A percentile compares a stretch with the other conserved stretches of the same genome.
These are phyloP conservation scores for Anolis carolinensis DNA, from an alignment of 2,113 vertebrate species.

Conservation along the genomic window DNA sequence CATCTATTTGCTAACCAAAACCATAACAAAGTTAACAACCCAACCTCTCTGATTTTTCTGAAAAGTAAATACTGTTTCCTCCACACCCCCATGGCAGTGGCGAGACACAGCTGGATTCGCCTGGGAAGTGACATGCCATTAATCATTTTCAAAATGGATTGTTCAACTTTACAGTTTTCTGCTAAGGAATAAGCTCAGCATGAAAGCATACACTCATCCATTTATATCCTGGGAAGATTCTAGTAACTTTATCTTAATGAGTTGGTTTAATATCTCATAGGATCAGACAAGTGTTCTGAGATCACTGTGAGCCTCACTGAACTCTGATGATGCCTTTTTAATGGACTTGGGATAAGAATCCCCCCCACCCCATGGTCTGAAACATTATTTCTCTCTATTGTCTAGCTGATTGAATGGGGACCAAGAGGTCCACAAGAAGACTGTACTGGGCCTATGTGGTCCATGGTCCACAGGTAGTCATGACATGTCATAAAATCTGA, in stretches of 20 bases:
- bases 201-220: slow-evolving; percentile 42
- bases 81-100: slow-evolving; percentile 53
- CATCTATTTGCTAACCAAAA: slow-evolving; percentile 39
- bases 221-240: not conserved
- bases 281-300: not conserved
- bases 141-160: slow-evolving; percentile 56
- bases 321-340: not conserved
- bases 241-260: not conserved
- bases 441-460: too few species aligned
- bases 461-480: not conserved
- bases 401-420: not conserved
- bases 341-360: not conserved
- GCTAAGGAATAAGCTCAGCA: slow-evolving; percentile 31
- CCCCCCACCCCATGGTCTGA: too few species aligned
- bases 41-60: slow-evolving; percentile 35
- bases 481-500: not conserved
- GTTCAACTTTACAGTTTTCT: slow-evolving; percentile 43
- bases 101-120: slow-evolving; percentile 47
- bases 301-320: not conserved
- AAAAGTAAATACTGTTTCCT: slow-evolving; percentile 61
- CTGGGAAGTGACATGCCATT: slow-evolving; percentile 48
- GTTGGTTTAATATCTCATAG: not conserved
- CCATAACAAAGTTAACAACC: slow-evolving; percentile 17
- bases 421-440: not conserved
- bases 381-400: not conserved